Conservation (phyloP, 2,888 invertebrate species). For the Panopea generosa region DNA sequence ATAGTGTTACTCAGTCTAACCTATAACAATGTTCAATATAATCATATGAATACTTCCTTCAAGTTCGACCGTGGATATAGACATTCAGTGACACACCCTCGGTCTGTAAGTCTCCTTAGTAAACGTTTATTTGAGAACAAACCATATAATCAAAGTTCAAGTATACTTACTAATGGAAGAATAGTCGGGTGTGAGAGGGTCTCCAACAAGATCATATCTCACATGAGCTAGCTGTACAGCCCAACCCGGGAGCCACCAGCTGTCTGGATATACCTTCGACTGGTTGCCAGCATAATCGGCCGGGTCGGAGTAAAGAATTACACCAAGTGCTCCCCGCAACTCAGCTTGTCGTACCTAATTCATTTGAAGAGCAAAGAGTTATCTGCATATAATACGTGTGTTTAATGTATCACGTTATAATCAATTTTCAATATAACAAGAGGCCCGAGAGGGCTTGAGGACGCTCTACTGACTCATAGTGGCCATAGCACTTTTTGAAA, state of each 20-base stretch:
- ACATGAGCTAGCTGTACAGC: constrained; percentile 76
- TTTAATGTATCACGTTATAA: no score
- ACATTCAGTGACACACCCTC: no score
- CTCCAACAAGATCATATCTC: constrained; percentile 84
- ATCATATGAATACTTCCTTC: not conserved
- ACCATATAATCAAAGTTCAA: no score
- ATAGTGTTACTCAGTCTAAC: no score
- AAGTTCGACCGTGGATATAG: no score
- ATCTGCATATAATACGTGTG: no score
- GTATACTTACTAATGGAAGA: constrained; percentile 73
- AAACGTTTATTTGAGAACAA: no score
- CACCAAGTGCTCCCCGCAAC: constrained; percentile 76
- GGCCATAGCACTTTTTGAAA: no score
- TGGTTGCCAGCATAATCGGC: constrained; percentile 76
- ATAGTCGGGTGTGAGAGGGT: constrained; percentile 86
- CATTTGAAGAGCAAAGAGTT: not conserved
- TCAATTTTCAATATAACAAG: not conserved
- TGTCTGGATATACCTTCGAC: constrained; percentile 65
- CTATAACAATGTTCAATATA: no score
- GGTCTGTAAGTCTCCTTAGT: no score
- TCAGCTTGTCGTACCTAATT: constrained; percentile 80
- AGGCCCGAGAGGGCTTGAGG: no score
- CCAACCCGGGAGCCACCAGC: constrained; percentile 78
- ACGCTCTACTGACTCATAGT: no score
- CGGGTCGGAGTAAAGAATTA: constrained; percentile 83